Base-by-base conservation (phyloP, 2,113 vertebrate genomes). In the Verasper variegatus region DNA sequence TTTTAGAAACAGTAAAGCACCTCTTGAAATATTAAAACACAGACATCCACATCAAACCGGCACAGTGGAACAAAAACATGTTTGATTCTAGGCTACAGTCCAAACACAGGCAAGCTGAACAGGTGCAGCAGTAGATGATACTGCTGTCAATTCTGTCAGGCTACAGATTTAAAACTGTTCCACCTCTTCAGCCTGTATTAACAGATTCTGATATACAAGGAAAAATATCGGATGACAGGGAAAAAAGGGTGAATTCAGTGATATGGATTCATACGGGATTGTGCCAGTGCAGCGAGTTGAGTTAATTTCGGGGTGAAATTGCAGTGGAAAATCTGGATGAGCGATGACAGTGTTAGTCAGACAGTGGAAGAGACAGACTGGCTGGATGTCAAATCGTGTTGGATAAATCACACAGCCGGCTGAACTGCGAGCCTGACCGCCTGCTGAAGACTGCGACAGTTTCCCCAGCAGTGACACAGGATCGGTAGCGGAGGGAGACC, bases 401-500 rank as follows among this genome's bases (percentile, higher is more conserved):
- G 75, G 71, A 84, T 77, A 74, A 74, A 85, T 68, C 56, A 62
- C 55, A 37, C 18, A 75, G 58, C 18, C 37, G n/a, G 47, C 47
- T 51, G 47, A 17, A 20, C 59, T 72, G 68, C 12, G 3, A 59
- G 47, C 17, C 47, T 17, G 72, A 78, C 17, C 12, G 49, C 42
- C 74, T 56, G 65, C 76, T 74, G 52, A 52, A 23, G 49, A 20
- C 64, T 78, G 71, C 20, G 5, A 59, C 27, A 66, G 47, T 55
- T 56, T 74, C 37, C 20, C 67, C 21, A 18, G 15, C 26, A 1
- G 20, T 35, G 9, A 54, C 37, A 63, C 4, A 21, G 13, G 12
- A 76, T 31, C 17, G 24, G 40, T 21, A 27, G 18, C 49, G 63
- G 63, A 31, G 54, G 14, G 18, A 2, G 20, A 37, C 20, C 3